Conservation (phyloP, 2,797 vertebrate species). For the Gobionotothen gibberifrons region DNA sequence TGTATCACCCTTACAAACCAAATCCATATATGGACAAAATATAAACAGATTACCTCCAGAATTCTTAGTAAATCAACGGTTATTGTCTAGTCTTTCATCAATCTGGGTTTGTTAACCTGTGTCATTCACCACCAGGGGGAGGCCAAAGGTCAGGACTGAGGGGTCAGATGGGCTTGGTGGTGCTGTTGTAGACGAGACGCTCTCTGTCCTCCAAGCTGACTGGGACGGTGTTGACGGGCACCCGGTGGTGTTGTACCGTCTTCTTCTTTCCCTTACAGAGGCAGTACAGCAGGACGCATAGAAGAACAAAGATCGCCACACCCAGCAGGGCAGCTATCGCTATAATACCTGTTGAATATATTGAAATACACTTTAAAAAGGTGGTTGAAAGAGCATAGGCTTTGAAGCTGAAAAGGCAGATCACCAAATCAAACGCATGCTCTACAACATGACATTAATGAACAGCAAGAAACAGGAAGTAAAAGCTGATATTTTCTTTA, state of each 20-base stretch:
- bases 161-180: constrained; percentile 92
- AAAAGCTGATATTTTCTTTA: constrained; percentile 7
- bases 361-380: background rate
- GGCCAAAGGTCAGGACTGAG: constrained; percentile 21
- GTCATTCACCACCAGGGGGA: background rate
- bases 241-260: constrained; percentile 69
- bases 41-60: constrained; percentile 25
- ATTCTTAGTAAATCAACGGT: constrained; percentile 15
- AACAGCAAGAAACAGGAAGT: background rate
- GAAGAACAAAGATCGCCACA: constrained; percentile 84
- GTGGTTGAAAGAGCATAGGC: background rate
- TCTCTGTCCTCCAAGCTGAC: constrained; percentile 87
- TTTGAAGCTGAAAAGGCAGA: background rate
- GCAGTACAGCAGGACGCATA: constrained; percentile 87
- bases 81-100: constrained; percentile 24
- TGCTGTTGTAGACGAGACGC: constrained; percentile 91
- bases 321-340: constrained; percentile 83
- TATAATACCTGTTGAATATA: constrained; percentile 65
- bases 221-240: constrained; percentile 82
- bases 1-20: constrained; percentile 27
- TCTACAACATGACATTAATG: constrained; percentile 9
- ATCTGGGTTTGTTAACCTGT: constrained; percentile 29
- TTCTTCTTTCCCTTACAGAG: constrained; percentile 84
- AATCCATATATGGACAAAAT: constrained; percentile 23
- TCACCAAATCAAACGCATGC: constrained; percentile 14